Evolutionary conservation across 1,140 invertebrate genomes (phyloP).

Genomic region (Aphelinus atriplicis): DNA sequence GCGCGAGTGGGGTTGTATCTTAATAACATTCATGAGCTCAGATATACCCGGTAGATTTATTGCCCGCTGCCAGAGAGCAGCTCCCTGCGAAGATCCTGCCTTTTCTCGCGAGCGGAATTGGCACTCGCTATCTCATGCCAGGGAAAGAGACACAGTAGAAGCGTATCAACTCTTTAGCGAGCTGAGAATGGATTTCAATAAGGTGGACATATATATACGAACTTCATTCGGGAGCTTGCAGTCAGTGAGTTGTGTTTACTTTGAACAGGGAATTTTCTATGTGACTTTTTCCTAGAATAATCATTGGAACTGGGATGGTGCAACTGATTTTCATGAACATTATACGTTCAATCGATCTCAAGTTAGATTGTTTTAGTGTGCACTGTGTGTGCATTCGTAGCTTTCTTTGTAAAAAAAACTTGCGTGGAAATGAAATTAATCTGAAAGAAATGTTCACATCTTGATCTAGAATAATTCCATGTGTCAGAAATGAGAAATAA

Average conservation of each 20-base stretch:
- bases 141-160: not conserved
- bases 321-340: too few relatives aligned
- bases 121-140: conserved; percentile 28
- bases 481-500: too few relatives aligned
- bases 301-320: too few relatives aligned
- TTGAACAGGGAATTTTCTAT: too few relatives aligned
- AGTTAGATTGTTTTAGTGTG: too few relatives aligned
- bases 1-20: conserved; percentile 59
- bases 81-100: conserved; percentile 14
- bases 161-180: conserved; percentile 33
- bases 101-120: conserved; percentile 33
- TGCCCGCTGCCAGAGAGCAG: conserved; percentile 3
- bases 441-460: too few relatives aligned
- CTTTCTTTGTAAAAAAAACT: too few relatives aligned
- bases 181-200: conserved; percentile 36
- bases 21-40: conserved; percentile 69
- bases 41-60: conserved; percentile 56
- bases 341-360: too few relatives aligned
- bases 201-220: not conserved
- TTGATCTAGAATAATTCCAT: too few relatives aligned
- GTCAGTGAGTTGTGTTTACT: not conserved
- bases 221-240: not conserved
- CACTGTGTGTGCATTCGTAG: too few relatives aligned
- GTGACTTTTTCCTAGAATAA: too few relatives aligned
- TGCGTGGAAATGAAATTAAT: too few relatives aligned